phyloP scores from a whole-genome alignment of 2,113 vertebrate genomes.

The Anolis sagrei region DNA sequence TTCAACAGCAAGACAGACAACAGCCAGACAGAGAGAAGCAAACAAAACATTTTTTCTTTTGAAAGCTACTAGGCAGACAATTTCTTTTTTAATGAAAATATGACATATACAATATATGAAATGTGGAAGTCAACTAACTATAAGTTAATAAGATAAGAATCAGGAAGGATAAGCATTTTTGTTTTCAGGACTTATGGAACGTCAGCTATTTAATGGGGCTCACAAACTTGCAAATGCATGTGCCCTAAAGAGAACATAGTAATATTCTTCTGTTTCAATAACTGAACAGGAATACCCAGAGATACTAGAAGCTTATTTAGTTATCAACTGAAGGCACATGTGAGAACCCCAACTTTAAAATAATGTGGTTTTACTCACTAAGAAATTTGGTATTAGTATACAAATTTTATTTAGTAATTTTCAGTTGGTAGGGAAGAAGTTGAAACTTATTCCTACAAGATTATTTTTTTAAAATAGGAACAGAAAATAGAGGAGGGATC shows the following conservation, averaged over 20 bases:
- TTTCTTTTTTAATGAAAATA: background rate
- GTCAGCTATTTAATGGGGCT: background rate
- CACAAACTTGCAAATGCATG: background rate
- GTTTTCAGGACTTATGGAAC: background rate
- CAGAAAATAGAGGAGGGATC: background rate
- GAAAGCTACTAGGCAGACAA: background rate
- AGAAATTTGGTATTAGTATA: background rate
- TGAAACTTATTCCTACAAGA: constrained; percentile 30
- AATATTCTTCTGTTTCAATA: background rate
- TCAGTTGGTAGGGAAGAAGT: background rate
- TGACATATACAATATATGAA: background rate
- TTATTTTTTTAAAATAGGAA: background rate
- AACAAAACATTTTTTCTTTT: background rate
- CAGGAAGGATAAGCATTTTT: background rate
- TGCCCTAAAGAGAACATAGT: background rate
- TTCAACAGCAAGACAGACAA: background rate
- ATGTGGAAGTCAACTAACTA: background rate
- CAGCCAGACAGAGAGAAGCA: constrained; percentile 3
- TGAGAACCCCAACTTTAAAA: background rate
- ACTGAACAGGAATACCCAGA: background rate
- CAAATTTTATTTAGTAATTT: background rate
- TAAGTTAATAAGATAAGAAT: background rate
- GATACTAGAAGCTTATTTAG: background rate
- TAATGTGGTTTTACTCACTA: background rate
- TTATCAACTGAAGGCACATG: background rate